Conservation (phyloP, 2,113 vertebrate species). For the Aegithalos caudatus region DNA sequence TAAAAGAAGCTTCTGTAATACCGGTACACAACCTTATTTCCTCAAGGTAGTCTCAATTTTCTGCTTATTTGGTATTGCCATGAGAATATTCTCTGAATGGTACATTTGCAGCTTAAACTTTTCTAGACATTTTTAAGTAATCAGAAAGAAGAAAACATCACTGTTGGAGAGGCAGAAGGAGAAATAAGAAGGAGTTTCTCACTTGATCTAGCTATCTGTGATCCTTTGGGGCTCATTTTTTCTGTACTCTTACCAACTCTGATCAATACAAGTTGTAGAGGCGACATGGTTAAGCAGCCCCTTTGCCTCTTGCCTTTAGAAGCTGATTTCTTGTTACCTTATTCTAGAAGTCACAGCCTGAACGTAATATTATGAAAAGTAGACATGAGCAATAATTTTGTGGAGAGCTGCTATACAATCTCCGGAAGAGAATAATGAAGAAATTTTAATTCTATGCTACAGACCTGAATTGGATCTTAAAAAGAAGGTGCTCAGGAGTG, state of each 20-base stretch:
- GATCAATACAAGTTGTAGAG: background rate
- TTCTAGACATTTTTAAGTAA: background rate
- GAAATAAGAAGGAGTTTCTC: background rate
- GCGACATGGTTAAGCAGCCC: background rate
- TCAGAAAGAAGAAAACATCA: background rate
- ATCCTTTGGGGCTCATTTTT: background rate
- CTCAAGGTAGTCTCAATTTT: background rate
- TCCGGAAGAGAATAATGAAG: background rate
- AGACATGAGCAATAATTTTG: background rate
- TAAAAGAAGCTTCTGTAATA: background rate
- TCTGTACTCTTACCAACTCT: background rate
- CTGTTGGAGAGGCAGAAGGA: background rate
- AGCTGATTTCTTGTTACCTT: background rate
- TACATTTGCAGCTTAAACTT: background rate
- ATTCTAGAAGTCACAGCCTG: background rate
- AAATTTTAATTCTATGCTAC: background rate
- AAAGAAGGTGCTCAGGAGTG: background rate
- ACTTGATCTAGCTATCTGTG: background rate
- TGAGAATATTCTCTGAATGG: background rate
- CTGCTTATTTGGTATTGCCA: background rate
- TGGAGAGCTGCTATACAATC: background rate
- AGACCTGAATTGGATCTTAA: background rate
- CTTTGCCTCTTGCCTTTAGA: background rate
- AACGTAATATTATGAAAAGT: background rate
- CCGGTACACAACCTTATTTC: background rate